Evolutionary conservation across 2,113 vertebrate genomes (phyloP), one percentile per base, ranked within the genome.

Genomic region (Setophaga coronata): DNA sequence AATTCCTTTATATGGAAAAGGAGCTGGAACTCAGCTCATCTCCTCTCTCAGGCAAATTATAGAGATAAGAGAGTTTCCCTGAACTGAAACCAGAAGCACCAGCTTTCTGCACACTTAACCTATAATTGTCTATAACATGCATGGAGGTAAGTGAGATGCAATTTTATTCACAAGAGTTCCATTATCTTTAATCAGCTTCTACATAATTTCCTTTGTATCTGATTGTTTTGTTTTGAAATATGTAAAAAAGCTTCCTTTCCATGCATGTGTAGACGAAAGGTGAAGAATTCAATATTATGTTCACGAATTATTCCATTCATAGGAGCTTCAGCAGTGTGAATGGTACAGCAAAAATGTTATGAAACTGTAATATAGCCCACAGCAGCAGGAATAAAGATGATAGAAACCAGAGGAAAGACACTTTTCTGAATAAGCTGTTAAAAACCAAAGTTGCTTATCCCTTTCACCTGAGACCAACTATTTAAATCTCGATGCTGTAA

Each of bases 1-100:
- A 91, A 91, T 89, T 89, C 69, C 87, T 94, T 96, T 93, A 45
- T 95, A 69, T 57, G 66, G 81, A 82, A 82, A 89, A 96, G 40
- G 81, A 87, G 57, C 47, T 79, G 89, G 57, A 91, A 94, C 64
- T 84, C 83, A 82, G 31, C 83, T 87, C 72, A 36, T 89, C 43
- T 67, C n/a, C 53, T 69, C 53, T 91, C 87, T 82, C 74, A 33
- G 54, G 45, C 45, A 87, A 89, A 94, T 93, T 84, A 91, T 25
- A 78, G 38, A 0, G 26, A 74, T 87, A 90, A 88, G 69, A 92
- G 72, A n/a, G 19, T 58, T 95, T 94, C 40, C 34, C 25, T 60
- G 61, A 89, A 73, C 57, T 96, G 81, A 94, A 93, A 85, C 31
- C 45, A 84, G 82, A 81, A 93, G 50, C 38, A 73, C 33, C 60